A percentile compares a stretch with the other conserved stretches of the same genome.
Evolutionary conservation across 2,797 vertebrate genomes (phyloP).

Genomic region (Lerista edwardsae): DNA sequence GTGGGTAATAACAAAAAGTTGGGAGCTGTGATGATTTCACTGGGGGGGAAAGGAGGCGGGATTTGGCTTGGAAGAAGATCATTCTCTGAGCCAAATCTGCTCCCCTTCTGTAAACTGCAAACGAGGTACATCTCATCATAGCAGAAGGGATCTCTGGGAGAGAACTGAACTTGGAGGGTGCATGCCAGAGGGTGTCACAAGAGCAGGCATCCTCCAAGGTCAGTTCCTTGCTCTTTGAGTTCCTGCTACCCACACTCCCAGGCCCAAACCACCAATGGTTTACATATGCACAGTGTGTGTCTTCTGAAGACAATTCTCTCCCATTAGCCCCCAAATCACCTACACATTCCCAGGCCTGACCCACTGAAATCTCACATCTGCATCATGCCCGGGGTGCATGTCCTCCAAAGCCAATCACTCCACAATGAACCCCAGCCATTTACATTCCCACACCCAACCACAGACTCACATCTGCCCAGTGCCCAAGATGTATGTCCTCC

Average conservation of each 20-base stretch:
- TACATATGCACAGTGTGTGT: no score
- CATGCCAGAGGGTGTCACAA: not conserved
- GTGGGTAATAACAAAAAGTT: no score
- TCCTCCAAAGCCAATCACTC: no score
- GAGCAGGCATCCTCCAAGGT: not conserved
- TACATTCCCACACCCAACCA: not conserved
- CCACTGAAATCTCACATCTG: not conserved
- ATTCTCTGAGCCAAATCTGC: not conserved
- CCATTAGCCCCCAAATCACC: no score
- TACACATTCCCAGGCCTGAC: no score
- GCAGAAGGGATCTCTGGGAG: not conserved
- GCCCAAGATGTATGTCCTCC: not conserved
- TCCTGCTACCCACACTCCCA: not conserved
- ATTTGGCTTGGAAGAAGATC: not conserved
- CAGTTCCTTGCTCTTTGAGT: not conserved
- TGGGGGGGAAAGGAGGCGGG: no score
- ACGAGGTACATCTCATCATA: not conserved
- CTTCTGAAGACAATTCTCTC: no score
- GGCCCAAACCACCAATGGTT: not conserved
- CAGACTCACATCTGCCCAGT: not conserved
- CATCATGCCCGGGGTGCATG: not conserved
- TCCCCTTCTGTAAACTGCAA: not conserved
- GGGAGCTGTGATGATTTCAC: not conserved
- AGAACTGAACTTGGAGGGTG: not conserved
- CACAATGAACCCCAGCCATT: not conserved